Evolutionary conservation across 2,888 invertebrate species (phyloP).

Genomic region (Brenthis hecate): DNA sequence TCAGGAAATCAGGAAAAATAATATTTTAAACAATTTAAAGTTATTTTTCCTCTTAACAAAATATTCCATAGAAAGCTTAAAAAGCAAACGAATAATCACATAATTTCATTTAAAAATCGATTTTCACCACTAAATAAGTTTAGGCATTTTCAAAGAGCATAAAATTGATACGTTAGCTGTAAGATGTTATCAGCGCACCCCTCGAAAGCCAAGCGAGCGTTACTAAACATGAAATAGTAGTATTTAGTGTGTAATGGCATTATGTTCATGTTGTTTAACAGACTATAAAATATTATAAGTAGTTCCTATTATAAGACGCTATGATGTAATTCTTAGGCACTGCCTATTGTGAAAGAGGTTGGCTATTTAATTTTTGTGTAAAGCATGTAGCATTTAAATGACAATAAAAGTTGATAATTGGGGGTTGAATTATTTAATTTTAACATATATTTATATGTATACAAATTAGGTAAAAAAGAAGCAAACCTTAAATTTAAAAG

Average conservation of each 20-base stretch:
- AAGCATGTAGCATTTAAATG: too few relatives aligned
- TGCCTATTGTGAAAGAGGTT: too few relatives aligned
- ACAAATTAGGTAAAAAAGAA: too few relatives aligned
- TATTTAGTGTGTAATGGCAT: conserved; percentile 13
- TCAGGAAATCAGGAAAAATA: too few relatives aligned
- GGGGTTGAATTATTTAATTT: too few relatives aligned
- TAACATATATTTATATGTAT: too few relatives aligned
- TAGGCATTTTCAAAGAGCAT: conserved; percentile 15
- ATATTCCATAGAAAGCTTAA: background rate
- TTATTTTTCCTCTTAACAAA: background rate
- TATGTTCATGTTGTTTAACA: conserved; percentile 1
- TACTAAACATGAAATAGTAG: conserved; percentile 43
- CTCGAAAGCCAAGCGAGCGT: conserved; percentile 44
- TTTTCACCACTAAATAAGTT: conserved; percentile 7
- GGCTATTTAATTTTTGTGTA: too few relatives aligned
- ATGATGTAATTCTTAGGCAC: background rate
- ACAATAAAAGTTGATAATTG: too few relatives aligned
- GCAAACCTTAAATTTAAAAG: too few relatives aligned
- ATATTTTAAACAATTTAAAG: too few relatives aligned
- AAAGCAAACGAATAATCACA: background rate
- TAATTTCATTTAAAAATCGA: background rate
- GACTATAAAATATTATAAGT: conserved; percentile 7
- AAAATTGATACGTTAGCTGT: conserved; percentile 18
- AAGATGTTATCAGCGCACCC: conserved; percentile 30
- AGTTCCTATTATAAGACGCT: background rate